Conservation (phyloP, 2,888 invertebrate species). For the Aphidius colemani region DNA sequence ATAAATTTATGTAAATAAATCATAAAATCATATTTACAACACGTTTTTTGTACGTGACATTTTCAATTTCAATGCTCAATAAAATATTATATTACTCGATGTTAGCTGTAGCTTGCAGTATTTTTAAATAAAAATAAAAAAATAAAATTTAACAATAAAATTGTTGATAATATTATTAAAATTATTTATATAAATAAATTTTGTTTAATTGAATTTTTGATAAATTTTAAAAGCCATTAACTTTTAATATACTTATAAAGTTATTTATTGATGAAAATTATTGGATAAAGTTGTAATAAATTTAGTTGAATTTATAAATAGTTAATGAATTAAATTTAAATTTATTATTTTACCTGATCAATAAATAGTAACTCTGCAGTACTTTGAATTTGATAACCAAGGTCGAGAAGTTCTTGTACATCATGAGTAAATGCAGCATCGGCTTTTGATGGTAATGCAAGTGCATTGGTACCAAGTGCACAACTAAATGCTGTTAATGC, state of each 20-base stretch:
- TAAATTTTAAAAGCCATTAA: no score
- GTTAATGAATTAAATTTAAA: not conserved
- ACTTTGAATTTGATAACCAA: conserved; percentile 84
- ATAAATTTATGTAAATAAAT: conserved; percentile 4
- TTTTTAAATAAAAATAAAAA: conserved; percentile 19
- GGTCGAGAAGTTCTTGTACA: conserved; percentile 73
- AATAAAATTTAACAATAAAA: conserved; percentile 6
- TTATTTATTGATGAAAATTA: conserved; percentile 3
- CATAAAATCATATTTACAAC: not conserved
- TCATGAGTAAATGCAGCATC: conserved; percentile 80
- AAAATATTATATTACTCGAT: conserved; percentile 21
- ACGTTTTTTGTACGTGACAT: not conserved
- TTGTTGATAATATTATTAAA: no score
- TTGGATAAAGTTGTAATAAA: conserved; percentile 3
- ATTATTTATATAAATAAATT: no score
- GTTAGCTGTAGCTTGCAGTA: not conserved
- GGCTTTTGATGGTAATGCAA: conserved; percentile 78
- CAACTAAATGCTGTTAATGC: conserved; percentile 80
- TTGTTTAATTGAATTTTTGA: no score
- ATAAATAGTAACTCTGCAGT: conserved; percentile 86
- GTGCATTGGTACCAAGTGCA: conserved; percentile 65
- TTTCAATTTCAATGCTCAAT: not conserved
- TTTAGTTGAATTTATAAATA: conserved; percentile 1
- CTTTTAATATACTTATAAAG: no score
- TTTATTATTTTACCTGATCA: conserved; percentile 64